phyloP scores from a whole-genome alignment of 37 sponge, comb jelly and placozoan species.

The Theonella swinhoei region DNA sequence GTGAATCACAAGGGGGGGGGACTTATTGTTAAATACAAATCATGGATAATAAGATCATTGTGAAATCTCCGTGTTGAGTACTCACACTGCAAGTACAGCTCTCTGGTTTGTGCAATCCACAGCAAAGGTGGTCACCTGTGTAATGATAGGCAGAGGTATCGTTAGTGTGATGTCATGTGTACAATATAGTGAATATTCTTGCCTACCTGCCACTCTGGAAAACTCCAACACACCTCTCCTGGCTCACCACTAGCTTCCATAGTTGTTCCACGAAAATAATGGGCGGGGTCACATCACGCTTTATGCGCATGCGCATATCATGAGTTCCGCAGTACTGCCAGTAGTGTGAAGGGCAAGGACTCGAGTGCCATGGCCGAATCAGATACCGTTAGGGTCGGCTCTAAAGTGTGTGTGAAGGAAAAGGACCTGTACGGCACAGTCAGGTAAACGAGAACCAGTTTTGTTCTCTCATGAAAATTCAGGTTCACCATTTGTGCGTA shows the following conservation, averaged over 20 bases:
- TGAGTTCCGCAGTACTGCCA: too few species aligned
- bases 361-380: too few species aligned
- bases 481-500: too few species aligned
- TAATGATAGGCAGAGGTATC: background rate
- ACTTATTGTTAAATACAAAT: too few species aligned
- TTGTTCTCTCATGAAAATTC: too few species aligned
- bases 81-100: conserved; percentile 81
- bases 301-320: too few species aligned
- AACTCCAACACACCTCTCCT: conserved; percentile 21
- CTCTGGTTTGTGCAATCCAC: conserved; percentile 65
- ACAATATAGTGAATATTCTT: background rate
- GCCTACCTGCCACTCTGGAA: conserved; percentile 66
- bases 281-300: too few species aligned
- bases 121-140: conserved; percentile 14
- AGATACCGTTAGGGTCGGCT: conserved; percentile 43
- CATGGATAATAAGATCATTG: too few species aligned
- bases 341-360: too few species aligned
- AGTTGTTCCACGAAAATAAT: background rate
- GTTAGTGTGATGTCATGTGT: background rate
- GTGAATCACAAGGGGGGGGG: background rate
- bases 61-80: too few species aligned
- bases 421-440: conserved; percentile 72
- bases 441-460: too few species aligned
- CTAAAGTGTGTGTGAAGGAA: conserved; percentile 64
- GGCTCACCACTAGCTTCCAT: background rate